Conservation (phyloP, 2,797 vertebrate genomes). For the Danio albolineatus region DNA sequence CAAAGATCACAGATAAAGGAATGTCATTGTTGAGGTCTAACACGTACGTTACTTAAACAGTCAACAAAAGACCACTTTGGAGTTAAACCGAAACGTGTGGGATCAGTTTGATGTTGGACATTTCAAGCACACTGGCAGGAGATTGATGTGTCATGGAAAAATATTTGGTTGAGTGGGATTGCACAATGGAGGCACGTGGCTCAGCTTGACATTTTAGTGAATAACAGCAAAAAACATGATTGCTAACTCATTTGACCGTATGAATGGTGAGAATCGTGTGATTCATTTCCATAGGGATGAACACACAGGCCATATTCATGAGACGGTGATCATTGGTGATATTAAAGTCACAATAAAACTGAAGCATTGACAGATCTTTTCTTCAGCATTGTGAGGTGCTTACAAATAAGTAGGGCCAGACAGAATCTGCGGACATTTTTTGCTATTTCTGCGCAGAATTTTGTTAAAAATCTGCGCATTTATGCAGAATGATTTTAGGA, state of each 20-base stretch:
- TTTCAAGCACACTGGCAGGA: conserved; percentile 34
- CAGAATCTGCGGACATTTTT: no score
- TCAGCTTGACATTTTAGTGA: conserved; percentile 4
- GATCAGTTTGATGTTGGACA: conserved; percentile 21
- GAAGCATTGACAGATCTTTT: background rate
- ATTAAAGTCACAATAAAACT: background rate
- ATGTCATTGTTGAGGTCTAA: background rate
- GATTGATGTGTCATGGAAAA: conserved; percentile 47
- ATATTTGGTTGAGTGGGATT: conserved; percentile 32
- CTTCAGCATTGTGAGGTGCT: background rate
- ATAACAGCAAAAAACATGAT: conserved; percentile 1
- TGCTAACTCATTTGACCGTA: background rate
- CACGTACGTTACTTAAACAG: background rate
- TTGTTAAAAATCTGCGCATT: no score
- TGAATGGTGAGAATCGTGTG: no score
- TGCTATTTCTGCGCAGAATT: no score
- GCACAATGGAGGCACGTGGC: conserved; percentile 17
- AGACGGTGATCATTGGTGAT: background rate
- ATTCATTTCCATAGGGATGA: background rate
- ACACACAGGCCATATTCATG: background rate
- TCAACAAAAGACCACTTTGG: background rate
- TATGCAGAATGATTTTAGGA: no score
- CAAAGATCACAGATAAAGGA: background rate
- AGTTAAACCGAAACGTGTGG: conserved; percentile 16
- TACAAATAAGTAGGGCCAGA: no score